These are phyloP conservation scores for Mesembrinibis cayennensis DNA, from an alignment of 2,113 vertebrate genomes.

Conservation along the genomic window DNA sequence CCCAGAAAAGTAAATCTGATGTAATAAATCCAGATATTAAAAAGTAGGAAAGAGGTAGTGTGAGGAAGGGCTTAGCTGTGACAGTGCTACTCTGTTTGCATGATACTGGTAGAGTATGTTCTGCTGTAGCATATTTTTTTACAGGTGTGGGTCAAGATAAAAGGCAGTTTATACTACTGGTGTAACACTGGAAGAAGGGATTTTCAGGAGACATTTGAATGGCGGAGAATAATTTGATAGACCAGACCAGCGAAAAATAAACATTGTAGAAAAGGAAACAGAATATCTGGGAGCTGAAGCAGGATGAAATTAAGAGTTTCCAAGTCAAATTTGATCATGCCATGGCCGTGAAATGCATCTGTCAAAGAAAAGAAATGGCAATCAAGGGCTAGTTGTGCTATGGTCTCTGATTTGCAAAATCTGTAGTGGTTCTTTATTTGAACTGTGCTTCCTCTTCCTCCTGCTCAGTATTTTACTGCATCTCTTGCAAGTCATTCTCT, in stretches of 20 bases:
- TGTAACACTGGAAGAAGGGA: background rate
- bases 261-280: background rate
- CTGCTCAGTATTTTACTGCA: background rate
- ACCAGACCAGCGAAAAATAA: background rate
- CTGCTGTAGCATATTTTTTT: background rate
- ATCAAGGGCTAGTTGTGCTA: background rate
- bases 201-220: background rate
- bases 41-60: background rate
- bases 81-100: background rate
- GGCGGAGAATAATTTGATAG: background rate
- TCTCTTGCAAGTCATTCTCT: background rate
- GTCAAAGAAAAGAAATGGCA: background rate
- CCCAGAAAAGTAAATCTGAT: background rate
- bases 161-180: background rate
- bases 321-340: background rate
- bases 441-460: background rate
- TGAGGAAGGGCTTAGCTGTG: background rate
- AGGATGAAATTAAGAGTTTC: background rate
- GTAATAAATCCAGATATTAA: background rate
- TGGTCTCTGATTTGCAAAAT: background rate
- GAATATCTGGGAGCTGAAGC: background rate
- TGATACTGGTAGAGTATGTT: background rate
- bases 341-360: background rate
- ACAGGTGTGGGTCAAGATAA: background rate
- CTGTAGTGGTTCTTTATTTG: background rate